A percentile compares a stretch with the other conserved stretches of the same genome.
Conservation (phyloP, 2,113 vertebrate genomes). For the Paraplagusia blochii region DNA sequence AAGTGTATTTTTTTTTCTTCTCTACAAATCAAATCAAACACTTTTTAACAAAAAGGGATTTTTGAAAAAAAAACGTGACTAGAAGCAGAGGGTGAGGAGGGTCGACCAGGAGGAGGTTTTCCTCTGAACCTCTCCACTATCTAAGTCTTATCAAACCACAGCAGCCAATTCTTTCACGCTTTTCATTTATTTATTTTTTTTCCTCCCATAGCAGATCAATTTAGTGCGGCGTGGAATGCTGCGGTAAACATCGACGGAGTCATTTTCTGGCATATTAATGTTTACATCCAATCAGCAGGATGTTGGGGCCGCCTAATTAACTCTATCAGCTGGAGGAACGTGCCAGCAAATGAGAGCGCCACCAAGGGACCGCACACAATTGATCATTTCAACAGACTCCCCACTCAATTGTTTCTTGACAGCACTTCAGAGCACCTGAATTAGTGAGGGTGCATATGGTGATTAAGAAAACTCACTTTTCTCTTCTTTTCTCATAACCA, state of each 20-base stretch:
- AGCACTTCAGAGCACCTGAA: constrained; percentile 73
- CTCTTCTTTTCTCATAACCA: constrained; percentile 13
- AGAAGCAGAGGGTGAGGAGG: background rate
- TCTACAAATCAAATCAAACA: constrained; percentile 44
- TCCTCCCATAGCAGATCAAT: constrained; percentile 69
- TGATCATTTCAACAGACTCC: constrained; percentile 75
- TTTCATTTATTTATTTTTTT: background rate
- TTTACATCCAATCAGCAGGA: constrained; percentile 78
- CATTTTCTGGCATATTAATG: constrained; percentile 80
- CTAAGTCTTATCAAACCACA: constrained; percentile 64
- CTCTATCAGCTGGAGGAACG: constrained; percentile 74
- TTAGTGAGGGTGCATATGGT: constrained; percentile 66
- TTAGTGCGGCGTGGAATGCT: constrained; percentile 61
- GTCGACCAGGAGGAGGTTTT: background rate
- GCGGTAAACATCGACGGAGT: constrained; percentile 72
- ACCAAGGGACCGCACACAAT: constrained; percentile 69
- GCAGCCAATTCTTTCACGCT: constrained; percentile 5
- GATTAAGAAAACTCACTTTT: constrained; percentile 61
- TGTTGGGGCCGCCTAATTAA: constrained; percentile 74
- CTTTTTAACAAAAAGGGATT: constrained; percentile 28
- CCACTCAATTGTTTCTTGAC: constrained; percentile 75
- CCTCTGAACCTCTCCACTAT: constrained; percentile 35
- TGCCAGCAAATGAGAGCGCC: constrained; percentile 68
- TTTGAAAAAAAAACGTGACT: constrained; percentile 6
- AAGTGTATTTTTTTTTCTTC: too few relatives aligned